These are phyloP conservation scores for Drosophila lini DNA, from an alignment of 1,140 invertebrate genomes.

Conservation along the genomic window DNA sequence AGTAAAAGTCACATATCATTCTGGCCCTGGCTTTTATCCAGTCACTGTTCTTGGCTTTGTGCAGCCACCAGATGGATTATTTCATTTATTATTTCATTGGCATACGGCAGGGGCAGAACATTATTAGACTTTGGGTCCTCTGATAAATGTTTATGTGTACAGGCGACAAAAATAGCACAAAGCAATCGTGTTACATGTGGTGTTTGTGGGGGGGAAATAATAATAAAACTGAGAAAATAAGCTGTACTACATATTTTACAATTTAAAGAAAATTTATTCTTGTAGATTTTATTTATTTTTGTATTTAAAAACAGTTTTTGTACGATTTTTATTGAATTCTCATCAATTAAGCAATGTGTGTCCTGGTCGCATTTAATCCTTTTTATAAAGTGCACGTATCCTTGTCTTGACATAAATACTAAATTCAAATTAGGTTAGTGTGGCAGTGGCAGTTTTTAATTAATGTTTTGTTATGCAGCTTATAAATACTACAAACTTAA, in stretches of 20 bases:
- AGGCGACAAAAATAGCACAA: conserved; percentile 26
- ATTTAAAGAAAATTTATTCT: too few relatives aligned
- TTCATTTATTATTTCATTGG: conserved; percentile 30
- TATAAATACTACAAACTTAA: neutral
- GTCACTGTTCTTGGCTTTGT: conserved; percentile 16
- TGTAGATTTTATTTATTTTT: too few relatives aligned
- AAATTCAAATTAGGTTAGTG: neutral
- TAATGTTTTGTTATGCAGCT: neutral
- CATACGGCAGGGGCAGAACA: conserved; percentile 1
- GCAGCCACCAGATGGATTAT: conserved; percentile 27
- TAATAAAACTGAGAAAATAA: neutral
- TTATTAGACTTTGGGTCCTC: neutral
- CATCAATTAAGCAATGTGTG: too few relatives aligned
- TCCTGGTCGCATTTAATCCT: neutral
- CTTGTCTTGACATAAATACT: neutral
- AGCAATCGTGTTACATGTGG: conserved; percentile 2
- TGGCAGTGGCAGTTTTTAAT: neutral
- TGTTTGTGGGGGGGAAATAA: neutral
- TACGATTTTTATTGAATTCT: too few relatives aligned
- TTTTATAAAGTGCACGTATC: neutral
- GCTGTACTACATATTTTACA: too few relatives aligned
- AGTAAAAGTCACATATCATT: conserved; percentile 9
- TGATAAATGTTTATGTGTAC: conserved; percentile 6
- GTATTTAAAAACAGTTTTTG: too few relatives aligned
- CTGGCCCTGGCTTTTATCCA: conserved; percentile 6